Percentiles rank a stretch among this genome's conserved stretches.
Evolutionary conservation across 1,140 invertebrate species (phyloP).

Genomic region (Chironomus tepperi): DNA sequence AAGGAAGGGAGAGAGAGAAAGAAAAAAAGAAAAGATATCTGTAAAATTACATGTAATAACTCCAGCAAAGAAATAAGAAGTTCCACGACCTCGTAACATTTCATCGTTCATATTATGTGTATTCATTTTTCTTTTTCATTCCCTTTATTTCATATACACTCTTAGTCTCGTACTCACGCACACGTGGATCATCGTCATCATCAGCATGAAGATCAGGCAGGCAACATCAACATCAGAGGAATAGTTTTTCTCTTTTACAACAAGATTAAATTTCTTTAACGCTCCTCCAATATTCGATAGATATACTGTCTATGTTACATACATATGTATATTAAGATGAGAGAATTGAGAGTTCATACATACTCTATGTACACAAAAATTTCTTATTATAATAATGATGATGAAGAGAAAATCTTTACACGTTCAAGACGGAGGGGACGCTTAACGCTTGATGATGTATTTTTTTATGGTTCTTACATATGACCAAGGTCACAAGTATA

Average conservation of each 20-base stretch:
- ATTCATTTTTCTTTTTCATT: background rate
- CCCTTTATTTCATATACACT: background rate
- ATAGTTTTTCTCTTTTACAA: background rate
- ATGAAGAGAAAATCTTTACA: constrained; percentile 3
- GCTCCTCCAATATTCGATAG: background rate
- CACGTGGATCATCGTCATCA: background rate
- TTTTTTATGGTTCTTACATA: background rate
- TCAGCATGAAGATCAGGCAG: background rate
- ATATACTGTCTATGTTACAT: background rate
- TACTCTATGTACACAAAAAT: background rate
- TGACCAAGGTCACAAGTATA: background rate
- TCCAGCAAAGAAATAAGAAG: constrained; percentile 18
- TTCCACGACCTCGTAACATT: constrained; percentile 22
- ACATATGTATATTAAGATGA: background rate
- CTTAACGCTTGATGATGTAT: background rate
- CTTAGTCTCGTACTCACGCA: background rate
- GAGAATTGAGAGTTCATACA: background rate
- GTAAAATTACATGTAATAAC: constrained; percentile 23
- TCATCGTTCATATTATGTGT: background rate
- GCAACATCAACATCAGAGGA: background rate
- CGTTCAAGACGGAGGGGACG: background rate
- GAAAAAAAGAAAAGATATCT: background rate
- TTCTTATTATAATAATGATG: background rate
- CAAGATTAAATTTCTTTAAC: background rate
- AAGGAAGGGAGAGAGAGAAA: background rate